A percentile compares a stretch with the other conserved stretches of the same genome.
These are phyloP conservation scores for Drosophila willistoni DNA, from an alignment of 1,140 invertebrate species.

Conservation along the genomic window DNA sequence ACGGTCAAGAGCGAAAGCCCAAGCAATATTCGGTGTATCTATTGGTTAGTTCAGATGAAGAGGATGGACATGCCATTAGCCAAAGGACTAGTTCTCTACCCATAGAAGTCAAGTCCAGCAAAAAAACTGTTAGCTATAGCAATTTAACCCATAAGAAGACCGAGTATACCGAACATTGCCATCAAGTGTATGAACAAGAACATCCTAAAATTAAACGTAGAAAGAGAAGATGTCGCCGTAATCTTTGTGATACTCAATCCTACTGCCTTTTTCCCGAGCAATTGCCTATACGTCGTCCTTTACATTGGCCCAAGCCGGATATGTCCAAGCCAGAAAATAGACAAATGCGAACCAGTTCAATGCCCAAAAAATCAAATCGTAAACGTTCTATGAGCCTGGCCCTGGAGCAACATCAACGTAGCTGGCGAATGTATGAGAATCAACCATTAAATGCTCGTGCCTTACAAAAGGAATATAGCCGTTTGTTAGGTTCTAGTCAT, in stretches of 20 bases:
- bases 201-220: slow-evolving; percentile 11
- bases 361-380: not conserved
- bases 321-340: slow-evolving; percentile 12
- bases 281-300: slow-evolving; percentile 26
- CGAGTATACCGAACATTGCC: not conserved
- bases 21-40: slow-evolving; percentile 58
- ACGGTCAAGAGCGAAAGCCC: slow-evolving; percentile 19
- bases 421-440: slow-evolving; percentile 32
- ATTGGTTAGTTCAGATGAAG: slow-evolving; percentile 52
- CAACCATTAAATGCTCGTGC: slow-evolving; percentile 28
- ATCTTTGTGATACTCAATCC: not conserved
- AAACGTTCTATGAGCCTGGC: slow-evolving; percentile 7
- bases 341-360: not conserved
- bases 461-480: slow-evolving; percentile 37
- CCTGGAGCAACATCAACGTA: slow-evolving; percentile 8
- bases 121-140: not conserved
- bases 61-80: slow-evolving; percentile 19
- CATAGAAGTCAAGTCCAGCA: not conserved
- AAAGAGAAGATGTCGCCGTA: slow-evolving; percentile 5
- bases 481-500: slow-evolving; percentile 2
- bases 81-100: not conserved
- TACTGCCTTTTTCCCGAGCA: not conserved
- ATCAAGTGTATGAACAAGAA: slow-evolving; percentile 20
- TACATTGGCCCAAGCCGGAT: slow-evolving; percentile 63
- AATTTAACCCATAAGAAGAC: not conserved